Conservation (phyloP, 2,888 invertebrate species). For the Dorcus hopei region DNA sequence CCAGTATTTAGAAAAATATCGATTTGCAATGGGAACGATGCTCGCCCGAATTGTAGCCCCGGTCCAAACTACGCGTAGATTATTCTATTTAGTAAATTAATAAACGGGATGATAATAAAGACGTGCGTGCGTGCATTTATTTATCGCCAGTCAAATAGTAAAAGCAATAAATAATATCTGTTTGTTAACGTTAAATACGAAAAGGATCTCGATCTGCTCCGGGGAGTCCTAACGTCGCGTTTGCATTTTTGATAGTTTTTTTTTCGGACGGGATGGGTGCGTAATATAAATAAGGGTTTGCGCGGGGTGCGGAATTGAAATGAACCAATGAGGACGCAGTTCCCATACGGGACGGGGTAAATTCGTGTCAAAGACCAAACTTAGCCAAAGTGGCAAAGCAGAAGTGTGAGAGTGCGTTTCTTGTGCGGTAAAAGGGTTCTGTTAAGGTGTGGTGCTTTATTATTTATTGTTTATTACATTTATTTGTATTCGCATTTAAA, state of each 20-base stretch:
- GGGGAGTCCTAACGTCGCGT: background rate
- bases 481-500: no score
- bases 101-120: no score
- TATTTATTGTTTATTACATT: background rate
- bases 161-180: no score
- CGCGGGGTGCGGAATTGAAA: slow-evolving; percentile 33
- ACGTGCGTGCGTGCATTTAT: no score
- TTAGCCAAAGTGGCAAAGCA: slow-evolving; percentile 34
- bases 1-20: no score
- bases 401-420: slow-evolving; percentile 20
- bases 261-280: slow-evolving; percentile 26
- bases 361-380: slow-evolving; percentile 32
- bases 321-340: slow-evolving; percentile 39
- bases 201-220: no score
- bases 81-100: no score
- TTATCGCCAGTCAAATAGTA: no score
- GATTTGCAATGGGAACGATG: no score
- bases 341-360: slow-evolving; percentile 46
- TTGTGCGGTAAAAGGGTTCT: slow-evolving; percentile 14
- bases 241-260: slow-evolving; percentile 16
- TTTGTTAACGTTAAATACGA: no score
- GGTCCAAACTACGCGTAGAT: no score
- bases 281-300: slow-evolving; percentile 32
- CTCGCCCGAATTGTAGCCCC: no score
- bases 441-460: slow-evolving; percentile 8